Evolutionary conservation across 2,797 vertebrate species (phyloP), one percentile per base, ranked within the genome.

Genomic region (Arnoldichthys spilopterus): DNA sequence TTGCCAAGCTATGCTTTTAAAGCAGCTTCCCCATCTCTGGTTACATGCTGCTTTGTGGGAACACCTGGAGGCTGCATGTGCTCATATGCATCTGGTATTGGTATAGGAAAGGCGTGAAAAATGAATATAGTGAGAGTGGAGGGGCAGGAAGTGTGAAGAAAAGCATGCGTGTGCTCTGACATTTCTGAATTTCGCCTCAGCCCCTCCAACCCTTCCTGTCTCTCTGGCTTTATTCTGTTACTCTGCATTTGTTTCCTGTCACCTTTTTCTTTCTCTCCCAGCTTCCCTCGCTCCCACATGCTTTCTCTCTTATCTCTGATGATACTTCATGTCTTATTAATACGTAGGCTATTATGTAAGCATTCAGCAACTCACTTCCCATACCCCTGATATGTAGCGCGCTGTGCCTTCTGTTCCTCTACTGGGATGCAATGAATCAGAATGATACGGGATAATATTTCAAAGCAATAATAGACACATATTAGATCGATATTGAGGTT

Each of bases 201-300:
- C 59, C 63, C 69, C 63, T 67, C 53, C 63, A 80, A 80, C 72
- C 13, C 43, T 74, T 69, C 40, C 64, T 58, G 47, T 76, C 67
- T 32, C 15, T 74, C 78, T 75, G 58, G 45, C 63, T 53, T 62
- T 74, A 53, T 76, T 62, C 72, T 40, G 18, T 37, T 45, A 47
- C 72, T 5, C 32, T 62, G 37, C 40, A 13, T 40, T 59, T 45
- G 32, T 34, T 62, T 34, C 30, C 40, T 67, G 37, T 67, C 64
- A 47, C 37, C 37, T 22, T 72, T 12, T 62, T 13, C 26, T 37
- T 34, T 68, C 49, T 71, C 28, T 62, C 28, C 30, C 43, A 9
- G 7, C 18, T 66, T 59, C 37, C 26, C 56, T n/a, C 67, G 4
- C 56, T 63, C 28, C 47, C 16, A 22, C 45, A 15, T 63, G 12